Conservation (phyloP, 2,888 invertebrate genomes). For the Gari tellinella region DNA sequence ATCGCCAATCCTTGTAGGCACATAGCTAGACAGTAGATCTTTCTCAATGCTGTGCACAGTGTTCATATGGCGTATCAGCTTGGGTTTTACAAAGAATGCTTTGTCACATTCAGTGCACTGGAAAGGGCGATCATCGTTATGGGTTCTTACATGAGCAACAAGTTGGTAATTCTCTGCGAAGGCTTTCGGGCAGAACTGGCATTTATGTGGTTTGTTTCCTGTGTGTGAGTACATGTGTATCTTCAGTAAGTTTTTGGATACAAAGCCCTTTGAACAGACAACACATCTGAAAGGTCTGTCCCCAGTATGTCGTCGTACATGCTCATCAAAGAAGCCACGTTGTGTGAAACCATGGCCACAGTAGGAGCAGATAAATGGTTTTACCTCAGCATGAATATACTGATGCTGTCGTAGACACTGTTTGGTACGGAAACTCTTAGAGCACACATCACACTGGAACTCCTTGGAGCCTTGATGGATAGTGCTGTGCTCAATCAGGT, state of each 20-base stretch:
- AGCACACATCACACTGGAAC: conserved; percentile 38
- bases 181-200: conserved; percentile 46
- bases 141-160: conserved; percentile 46
- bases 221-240: conserved; percentile 58
- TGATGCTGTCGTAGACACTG: conserved; percentile 47
- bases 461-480: conserved; percentile 36
- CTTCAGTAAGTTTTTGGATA: conserved; percentile 44
- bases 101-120: conserved; percentile 51
- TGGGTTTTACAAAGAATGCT: conserved; percentile 49
- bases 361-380: conserved; percentile 53
- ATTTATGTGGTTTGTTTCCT: conserved; percentile 44
- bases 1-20: conserved; percentile 43
- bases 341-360: conserved; percentile 62
- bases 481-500: conserved; percentile 40
- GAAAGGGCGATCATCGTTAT: conserved; percentile 55
- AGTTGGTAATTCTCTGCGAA: conserved; percentile 50
- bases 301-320: conserved; percentile 55
- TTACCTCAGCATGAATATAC: conserved; percentile 44
- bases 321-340: conserved; percentile 52
- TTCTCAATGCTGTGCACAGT: conserved; percentile 54
- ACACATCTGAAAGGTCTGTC: conserved; percentile 49
- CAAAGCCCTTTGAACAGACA: conserved; percentile 50
- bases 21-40: conserved; percentile 36
- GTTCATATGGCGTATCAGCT: conserved; percentile 49
- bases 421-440: conserved; percentile 50